Evolutionary conservation across 2,797 vertebrate genomes (phyloP).

Genomic region (Mus minutoides): DNA sequence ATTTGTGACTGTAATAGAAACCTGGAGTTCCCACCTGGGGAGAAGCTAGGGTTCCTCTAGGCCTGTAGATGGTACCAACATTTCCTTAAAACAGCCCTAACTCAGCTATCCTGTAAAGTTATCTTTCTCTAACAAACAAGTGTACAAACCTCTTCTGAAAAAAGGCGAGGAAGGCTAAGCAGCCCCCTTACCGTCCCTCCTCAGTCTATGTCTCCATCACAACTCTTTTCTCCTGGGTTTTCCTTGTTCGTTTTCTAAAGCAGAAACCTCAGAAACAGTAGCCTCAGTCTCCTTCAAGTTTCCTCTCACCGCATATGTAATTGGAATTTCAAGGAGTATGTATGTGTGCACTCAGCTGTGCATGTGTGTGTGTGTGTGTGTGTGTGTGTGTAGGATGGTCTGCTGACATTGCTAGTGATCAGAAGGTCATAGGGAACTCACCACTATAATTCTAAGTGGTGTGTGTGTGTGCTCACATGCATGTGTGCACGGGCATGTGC

Average conservation of each 20-base stretch:
- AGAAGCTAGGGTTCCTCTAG: background rate
- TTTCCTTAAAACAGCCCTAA: background rate
- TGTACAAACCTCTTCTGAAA: background rate
- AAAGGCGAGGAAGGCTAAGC: background rate
- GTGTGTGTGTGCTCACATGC: background rate
- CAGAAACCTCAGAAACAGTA: background rate
- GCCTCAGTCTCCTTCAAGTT: background rate
- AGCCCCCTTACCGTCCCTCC: background rate
- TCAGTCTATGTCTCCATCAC: background rate
- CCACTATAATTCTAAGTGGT: background rate
- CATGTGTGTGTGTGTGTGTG: background rate
- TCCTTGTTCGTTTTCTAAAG: background rate
- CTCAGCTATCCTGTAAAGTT: background rate
- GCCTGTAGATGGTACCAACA: background rate
- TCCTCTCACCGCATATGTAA: accelerated
- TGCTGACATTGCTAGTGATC: background rate
- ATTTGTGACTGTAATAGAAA: background rate
- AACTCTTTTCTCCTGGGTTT: background rate
- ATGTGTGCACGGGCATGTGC: background rate
- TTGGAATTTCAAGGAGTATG: background rate
- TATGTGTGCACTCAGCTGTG: accelerated
- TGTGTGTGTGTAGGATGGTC: background rate
- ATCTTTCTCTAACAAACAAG: background rate
- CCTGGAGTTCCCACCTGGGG: background rate
- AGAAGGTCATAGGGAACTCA: background rate